Conservation (phyloP, 2,888 invertebrate species). For the Villa cingulata region DNA sequence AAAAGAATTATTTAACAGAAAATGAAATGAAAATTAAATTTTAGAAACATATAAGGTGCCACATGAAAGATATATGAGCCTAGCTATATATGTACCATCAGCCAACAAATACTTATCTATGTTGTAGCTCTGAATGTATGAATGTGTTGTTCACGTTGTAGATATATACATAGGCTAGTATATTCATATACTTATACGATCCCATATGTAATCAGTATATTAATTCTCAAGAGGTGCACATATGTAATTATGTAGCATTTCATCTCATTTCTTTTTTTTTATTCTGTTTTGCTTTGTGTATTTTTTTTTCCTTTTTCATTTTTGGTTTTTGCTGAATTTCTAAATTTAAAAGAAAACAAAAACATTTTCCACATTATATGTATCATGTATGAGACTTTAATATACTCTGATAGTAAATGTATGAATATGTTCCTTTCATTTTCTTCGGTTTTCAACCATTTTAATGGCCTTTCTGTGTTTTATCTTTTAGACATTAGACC, state of each 20-base stretch:
- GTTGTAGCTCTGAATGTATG: no score
- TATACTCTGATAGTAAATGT: no score
- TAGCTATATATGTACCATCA: background rate
- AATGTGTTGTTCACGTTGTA: no score
- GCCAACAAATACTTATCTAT: no score
- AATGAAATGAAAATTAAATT: background rate
- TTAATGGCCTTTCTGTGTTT: slow-evolving; percentile 15
- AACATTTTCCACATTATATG: no score
- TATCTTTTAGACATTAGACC: slow-evolving; percentile 12
- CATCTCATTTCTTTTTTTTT: background rate
- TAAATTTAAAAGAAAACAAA: no score
- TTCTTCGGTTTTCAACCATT: slow-evolving; percentile 12
- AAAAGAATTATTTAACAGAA: background rate
- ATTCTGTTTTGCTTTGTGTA: no score
- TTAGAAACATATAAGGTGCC: slow-evolving; percentile 10
- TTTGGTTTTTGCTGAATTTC: no score
- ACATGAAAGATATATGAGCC: slow-evolving; percentile 13
- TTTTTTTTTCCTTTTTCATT: no score
- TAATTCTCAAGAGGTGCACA: background rate
- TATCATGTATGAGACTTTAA: no score
- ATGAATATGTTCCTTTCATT: background rate
- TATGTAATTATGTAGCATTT: background rate
- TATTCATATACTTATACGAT: background rate
- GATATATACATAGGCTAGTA: background rate
- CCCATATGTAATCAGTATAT: background rate